Evolutionary conservation across 1,140 invertebrate species (phyloP).

Genomic region (Forficula auricularia): DNA sequence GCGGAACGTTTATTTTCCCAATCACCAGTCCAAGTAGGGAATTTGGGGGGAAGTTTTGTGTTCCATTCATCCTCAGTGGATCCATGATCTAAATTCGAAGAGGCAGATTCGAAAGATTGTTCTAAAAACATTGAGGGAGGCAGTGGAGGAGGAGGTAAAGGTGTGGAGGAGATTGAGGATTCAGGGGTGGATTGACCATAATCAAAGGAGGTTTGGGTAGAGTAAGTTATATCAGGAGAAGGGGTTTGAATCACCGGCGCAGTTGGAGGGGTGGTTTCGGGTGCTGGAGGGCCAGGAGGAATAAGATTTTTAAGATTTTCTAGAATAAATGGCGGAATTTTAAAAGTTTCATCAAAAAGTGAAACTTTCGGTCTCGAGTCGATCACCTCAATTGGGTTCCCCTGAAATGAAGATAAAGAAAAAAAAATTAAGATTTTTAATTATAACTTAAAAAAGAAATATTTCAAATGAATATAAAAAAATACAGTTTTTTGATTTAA

Average conservation of each 20-base stretch:
- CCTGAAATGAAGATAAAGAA: conserved; percentile 17
- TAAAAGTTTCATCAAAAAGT: background rate
- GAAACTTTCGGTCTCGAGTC: conserved; percentile 18
- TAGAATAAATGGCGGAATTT: background rate
- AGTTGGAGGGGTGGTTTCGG: conserved; percentile 38
- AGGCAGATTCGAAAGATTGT: too few relatives aligned
- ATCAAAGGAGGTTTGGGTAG: too few relatives aligned
- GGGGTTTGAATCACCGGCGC: background rate
- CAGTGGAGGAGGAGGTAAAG: conserved; percentile 9
- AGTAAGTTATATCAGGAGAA: too few relatives aligned
- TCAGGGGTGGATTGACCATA: background rate
- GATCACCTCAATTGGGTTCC: conserved; percentile 36
- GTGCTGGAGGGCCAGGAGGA: conserved; percentile 22
- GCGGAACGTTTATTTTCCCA: background rate
- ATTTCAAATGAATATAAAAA: conserved; percentile 3
- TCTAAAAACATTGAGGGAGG: background rate
- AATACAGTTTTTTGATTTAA: too few relatives aligned
- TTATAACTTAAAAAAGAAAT: conserved; percentile 2
- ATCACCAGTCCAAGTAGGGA: conserved; percentile 26
- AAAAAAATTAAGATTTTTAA: background rate
- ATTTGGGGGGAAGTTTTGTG: conserved; percentile 27
- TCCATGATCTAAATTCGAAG: too few relatives aligned
- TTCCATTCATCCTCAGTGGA: conserved; percentile 8
- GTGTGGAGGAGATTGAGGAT: background rate
- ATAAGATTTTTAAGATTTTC: too few relatives aligned